Percentiles rank a stretch among this genome's conserved stretches.
These are phyloP conservation scores for Zingel zingel DNA, from an alignment of 2,113 vertebrate genomes.

Conservation along the genomic window DNA sequence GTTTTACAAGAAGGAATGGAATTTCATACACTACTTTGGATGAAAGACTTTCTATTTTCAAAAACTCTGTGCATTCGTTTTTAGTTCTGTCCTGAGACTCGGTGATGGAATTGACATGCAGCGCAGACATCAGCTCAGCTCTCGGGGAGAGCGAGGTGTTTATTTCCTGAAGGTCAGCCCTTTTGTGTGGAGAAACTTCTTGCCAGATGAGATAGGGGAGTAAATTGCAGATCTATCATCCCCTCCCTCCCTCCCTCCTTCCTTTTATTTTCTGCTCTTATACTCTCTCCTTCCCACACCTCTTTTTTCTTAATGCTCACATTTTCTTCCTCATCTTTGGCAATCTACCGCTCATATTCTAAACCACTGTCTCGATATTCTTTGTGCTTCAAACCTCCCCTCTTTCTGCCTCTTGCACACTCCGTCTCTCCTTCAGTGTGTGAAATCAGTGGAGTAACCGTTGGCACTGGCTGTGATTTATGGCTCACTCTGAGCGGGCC, in stretches of 20 bases:
- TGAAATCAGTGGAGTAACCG: conserved; percentile 90
- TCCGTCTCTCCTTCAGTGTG: conserved; percentile 72
- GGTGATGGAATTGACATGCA: conserved; percentile 62
- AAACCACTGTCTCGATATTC: conserved; percentile 34
- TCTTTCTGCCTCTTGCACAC: conserved; percentile 53
- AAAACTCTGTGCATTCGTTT: conserved; percentile 20
- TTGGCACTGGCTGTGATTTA: conserved; percentile 91
- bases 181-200: conserved; percentile 91
- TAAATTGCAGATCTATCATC: conserved; percentile 92
- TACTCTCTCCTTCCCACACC: conserved; percentile 45
- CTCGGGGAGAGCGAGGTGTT: conserved; percentile 81
- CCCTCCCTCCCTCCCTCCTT: conserved; percentile 53
- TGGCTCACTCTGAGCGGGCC: conserved; percentile 91
- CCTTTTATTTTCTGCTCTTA: conserved; percentile 41
- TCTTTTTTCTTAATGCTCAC: conserved; percentile 37
- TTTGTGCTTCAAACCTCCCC: conserved; percentile 42
- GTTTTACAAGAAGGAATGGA: neutral
- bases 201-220: conserved; percentile 91
- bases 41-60: conserved; percentile 20
- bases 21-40: conserved; percentile 4
- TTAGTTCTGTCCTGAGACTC: conserved; percentile 12
- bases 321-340: conserved; percentile 46
- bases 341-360: conserved; percentile 26
- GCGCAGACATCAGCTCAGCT: conserved; percentile 68
- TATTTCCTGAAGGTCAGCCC: conserved; percentile 91